Conservation (phyloP, 2,113 vertebrate genomes). For the Ardeotis arabs region DNA sequence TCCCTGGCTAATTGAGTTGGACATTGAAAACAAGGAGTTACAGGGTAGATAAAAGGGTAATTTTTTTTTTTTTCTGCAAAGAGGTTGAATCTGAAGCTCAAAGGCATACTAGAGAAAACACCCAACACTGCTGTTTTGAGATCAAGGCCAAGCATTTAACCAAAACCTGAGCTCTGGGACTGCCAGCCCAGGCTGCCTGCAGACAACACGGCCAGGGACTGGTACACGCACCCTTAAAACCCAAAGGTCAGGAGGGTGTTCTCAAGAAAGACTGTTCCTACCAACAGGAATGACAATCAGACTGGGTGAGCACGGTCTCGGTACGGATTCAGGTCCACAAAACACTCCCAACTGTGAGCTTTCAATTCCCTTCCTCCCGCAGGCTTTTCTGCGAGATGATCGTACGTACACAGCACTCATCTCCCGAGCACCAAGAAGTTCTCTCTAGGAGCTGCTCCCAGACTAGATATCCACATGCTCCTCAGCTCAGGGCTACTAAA, state of each 20-base stretch:
- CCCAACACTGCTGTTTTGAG: neutral
- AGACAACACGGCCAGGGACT: neutral
- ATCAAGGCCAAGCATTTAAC: neutral
- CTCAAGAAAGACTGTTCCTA: neutral
- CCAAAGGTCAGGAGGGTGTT: neutral
- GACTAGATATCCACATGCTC: neutral
- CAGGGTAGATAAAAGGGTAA: neutral
- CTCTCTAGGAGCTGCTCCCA: neutral
- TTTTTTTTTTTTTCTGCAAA: no score
- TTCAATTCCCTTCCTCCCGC: neutral
- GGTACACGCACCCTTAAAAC: neutral
- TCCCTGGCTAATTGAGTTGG: neutral
- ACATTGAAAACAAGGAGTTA: neutral
- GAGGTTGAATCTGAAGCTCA: neutral
- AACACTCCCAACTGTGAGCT: neutral
- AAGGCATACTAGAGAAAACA: neutral
- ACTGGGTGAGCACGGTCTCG: accelerated
- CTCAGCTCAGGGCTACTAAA: neutral
- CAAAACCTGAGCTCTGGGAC: neutral
- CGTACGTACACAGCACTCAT: neutral
- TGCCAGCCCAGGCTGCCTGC: neutral
- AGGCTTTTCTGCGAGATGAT: neutral
- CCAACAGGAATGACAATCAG: neutral
- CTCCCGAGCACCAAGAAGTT: neutral
- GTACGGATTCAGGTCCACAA: neutral